Percentiles rank a stretch among this genome's conserved stretches.
phyloP scores from a whole-genome alignment of 1,140 invertebrate genomes.

The Heliconius hewitsoni region DNA sequence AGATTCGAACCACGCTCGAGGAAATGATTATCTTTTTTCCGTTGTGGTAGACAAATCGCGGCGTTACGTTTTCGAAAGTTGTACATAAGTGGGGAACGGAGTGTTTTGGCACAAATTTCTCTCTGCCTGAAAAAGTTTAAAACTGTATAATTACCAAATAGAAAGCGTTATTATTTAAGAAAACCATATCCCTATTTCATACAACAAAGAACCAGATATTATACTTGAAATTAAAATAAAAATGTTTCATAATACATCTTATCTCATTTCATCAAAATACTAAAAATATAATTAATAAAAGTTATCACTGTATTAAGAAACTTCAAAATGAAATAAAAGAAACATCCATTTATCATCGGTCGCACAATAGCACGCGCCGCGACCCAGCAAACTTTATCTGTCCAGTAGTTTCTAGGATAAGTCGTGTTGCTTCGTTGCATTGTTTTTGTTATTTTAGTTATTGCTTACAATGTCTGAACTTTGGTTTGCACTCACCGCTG shows the following conservation, averaged over 20 bases:
- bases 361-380: background rate
- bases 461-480: constrained; percentile 11
- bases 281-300: background rate
- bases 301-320: background rate
- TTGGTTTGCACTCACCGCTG: background rate
- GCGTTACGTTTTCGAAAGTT: too few species aligned
- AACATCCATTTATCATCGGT: constrained; percentile 2
- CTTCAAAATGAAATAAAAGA: background rate
- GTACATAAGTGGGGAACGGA: too few species aligned
- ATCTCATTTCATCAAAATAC: background rate
- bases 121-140: too few species aligned
- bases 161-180: too few species aligned
- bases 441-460: constrained; percentile 12
- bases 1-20: too few species aligned
- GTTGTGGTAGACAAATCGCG: too few species aligned
- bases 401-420: constrained; percentile 1
- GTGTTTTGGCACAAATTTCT: too few species aligned
- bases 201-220: too few species aligned
- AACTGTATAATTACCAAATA: too few species aligned
- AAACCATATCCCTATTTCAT: too few species aligned
- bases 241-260: background rate
- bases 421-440: background rate
- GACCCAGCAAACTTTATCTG: background rate
- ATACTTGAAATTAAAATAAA: too few species aligned
- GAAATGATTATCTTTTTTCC: too few species aligned